Evolutionary conservation across 2,888 invertebrate genomes (phyloP).

Genomic region (Rosalia funebris): DNA sequence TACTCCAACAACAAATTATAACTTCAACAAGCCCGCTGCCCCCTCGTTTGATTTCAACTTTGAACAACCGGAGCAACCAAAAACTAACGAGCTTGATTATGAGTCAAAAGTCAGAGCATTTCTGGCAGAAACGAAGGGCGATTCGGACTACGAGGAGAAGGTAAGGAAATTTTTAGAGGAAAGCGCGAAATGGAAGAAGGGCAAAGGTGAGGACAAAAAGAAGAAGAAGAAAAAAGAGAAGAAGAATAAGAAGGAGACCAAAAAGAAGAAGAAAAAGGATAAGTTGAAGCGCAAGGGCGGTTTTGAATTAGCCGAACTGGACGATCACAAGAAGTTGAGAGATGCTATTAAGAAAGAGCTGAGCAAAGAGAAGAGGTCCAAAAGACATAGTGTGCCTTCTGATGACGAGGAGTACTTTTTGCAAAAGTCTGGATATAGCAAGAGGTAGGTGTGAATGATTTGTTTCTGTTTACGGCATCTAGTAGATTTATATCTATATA

Average conservation of each 20-base stretch:
- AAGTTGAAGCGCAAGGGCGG: slow-evolving; percentile 72
- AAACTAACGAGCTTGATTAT: slow-evolving; percentile 50
- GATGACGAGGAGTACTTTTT: slow-evolving; percentile 66
- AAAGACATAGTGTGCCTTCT: slow-evolving; percentile 57
- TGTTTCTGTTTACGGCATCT: no score
- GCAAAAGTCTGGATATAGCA: slow-evolving; percentile 63
- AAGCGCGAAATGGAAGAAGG: slow-evolving; percentile 81
- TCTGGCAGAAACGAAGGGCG: slow-evolving; percentile 79
- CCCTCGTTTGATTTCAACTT: slow-evolving; percentile 65
- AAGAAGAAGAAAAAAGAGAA: slow-evolving; percentile 68
- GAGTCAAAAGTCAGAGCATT: slow-evolving; percentile 69
- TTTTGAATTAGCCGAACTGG: slow-evolving; percentile 73
- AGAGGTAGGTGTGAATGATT: slow-evolving; percentile 54
- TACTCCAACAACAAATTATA: slow-evolving; percentile 69
- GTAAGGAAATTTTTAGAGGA: slow-evolving; percentile 88
- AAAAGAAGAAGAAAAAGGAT: slow-evolving; percentile 79
- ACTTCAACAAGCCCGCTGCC: slow-evolving; percentile 78
- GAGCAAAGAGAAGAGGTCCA: slow-evolving; percentile 61
- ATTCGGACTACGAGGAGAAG: slow-evolving; percentile 86
- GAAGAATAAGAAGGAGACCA: slow-evolving; percentile 76
- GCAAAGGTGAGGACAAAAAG: slow-evolving; percentile 73
- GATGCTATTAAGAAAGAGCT: slow-evolving; percentile 74
- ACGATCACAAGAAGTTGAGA: slow-evolving; percentile 72
- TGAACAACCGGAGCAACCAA: slow-evolving; percentile 59
- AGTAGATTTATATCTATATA: no score